phyloP scores from a whole-genome alignment of 1,140 invertebrate species.

The Drosophila yakuba region DNA sequence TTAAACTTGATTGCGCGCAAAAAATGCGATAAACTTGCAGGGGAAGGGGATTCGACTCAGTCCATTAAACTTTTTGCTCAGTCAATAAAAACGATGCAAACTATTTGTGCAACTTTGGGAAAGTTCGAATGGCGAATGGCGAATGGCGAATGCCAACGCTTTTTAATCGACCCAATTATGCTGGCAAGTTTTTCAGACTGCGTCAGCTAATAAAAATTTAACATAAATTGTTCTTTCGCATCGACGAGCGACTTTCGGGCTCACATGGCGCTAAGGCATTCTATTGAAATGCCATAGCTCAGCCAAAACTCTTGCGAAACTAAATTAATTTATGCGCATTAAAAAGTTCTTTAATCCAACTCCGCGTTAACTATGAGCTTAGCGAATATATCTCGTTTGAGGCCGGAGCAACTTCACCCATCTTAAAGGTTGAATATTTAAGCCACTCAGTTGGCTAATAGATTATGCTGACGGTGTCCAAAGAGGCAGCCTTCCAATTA shows the following conservation, averaged over 20 bases:
- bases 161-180: slow-evolving; percentile 79
- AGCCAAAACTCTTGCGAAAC: slow-evolving; percentile 39
- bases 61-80: slow-evolving; percentile 64
- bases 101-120: slow-evolving; percentile 66
- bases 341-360: slow-evolving; percentile 34
- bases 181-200: slow-evolving; percentile 57
- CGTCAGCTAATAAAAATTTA: slow-evolving; percentile 60
- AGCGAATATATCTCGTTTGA: slow-evolving; percentile 33
- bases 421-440: slow-evolving; percentile 65
- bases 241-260: slow-evolving; percentile 21
- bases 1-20: slow-evolving; percentile 51
- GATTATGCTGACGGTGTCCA: slow-evolving; percentile 62
- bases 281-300: slow-evolving; percentile 78
- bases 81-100: slow-evolving; percentile 72
- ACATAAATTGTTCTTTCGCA: slow-evolving; percentile 51
- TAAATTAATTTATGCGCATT: slow-evolving; percentile 73
- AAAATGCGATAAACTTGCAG: slow-evolving; percentile 39
- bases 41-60: slow-evolving; percentile 16
- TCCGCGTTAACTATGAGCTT: neutral
- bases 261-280: slow-evolving; percentile 49
- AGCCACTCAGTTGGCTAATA: slow-evolving; percentile 43
- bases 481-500: slow-evolving; percentile 34
- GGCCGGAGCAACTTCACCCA: slow-evolving; percentile 14
- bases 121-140: slow-evolving; percentile 52
- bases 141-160: slow-evolving; percentile 40